A percentile compares a stretch with the other conserved stretches of the same genome.
phyloP scores from a whole-genome alignment of 2,888 invertebrate species.

The Prionchulus punctatus region DNA sequence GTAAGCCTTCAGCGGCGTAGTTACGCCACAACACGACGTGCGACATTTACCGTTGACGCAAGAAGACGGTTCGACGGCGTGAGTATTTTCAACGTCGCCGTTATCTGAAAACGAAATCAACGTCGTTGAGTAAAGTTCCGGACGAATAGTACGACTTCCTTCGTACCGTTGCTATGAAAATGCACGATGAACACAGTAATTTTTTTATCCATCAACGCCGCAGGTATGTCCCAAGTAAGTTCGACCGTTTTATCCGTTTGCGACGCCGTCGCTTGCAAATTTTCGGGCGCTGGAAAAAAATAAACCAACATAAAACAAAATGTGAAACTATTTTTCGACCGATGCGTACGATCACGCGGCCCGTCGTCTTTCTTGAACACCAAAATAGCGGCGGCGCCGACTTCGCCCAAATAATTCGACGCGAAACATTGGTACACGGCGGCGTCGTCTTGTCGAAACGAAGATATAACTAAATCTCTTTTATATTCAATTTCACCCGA shows the following conservation, averaged over 20 bases:
- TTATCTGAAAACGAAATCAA: no score
- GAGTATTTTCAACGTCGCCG: no score
- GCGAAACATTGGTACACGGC: conserved; percentile 12
- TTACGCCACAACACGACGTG: not conserved
- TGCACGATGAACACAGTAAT: not conserved
- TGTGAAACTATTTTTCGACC: no score
- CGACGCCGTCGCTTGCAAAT: not conserved
- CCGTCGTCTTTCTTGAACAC: not conserved
- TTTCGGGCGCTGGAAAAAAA: not conserved
- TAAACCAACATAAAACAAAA: not conserved
- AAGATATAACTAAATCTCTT: conserved; percentile 8
- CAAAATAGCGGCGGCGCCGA: conserved; percentile 2
- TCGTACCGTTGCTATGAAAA: no score
- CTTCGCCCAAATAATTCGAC: not conserved
- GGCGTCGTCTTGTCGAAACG: conserved; percentile 4
- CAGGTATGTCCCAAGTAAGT: not conserved
- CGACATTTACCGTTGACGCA: not conserved
- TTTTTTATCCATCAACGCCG: not conserved
- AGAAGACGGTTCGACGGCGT: not conserved
- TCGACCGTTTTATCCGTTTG: not conserved
- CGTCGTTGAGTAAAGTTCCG: no score
- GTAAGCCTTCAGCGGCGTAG: not conserved
- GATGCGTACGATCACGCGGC: not conserved
- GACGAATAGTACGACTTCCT: no score
- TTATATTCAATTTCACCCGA: not conserved